phyloP scores from a whole-genome alignment of 2,113 vertebrate genomes.

The Heloderma charlesbogerti region DNA sequence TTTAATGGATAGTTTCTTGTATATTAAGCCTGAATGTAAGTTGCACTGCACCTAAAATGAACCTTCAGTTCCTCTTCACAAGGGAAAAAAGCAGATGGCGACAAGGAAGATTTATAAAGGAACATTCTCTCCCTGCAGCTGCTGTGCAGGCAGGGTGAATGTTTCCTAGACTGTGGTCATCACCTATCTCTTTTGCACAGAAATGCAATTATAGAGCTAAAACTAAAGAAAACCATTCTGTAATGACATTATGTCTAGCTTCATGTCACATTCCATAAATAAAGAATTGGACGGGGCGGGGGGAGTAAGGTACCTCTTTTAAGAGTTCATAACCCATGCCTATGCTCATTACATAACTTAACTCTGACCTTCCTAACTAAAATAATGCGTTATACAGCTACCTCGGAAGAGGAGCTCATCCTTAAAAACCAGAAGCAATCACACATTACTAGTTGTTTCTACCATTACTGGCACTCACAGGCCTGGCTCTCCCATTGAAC shows the following conservation, averaged over 20 bases:
- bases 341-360: not conserved
- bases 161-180: not conserved
- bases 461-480: not conserved
- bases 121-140: constrained; percentile 8
- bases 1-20: not conserved
- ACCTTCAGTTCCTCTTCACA: constrained; percentile 6
- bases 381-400: not conserved
- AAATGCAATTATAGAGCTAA: not conserved
- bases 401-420: not conserved
- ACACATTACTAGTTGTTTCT: not conserved
- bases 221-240: not conserved
- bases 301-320: not conserved
- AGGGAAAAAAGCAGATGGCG: not conserved
- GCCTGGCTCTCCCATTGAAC: not conserved
- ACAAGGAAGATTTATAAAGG: not conserved
- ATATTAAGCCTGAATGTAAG: not conserved
- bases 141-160: not conserved
- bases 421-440: not conserved
- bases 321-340: not conserved
- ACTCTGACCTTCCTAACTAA: not conserved
- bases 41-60: not conserved
- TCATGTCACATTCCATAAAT: not conserved
- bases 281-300: not conserved
- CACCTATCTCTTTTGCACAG: not conserved
- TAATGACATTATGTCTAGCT: not conserved